Evolutionary conservation across 2,888 invertebrate species (phyloP).

Genomic region (Gonocerus acuteangulatus): DNA sequence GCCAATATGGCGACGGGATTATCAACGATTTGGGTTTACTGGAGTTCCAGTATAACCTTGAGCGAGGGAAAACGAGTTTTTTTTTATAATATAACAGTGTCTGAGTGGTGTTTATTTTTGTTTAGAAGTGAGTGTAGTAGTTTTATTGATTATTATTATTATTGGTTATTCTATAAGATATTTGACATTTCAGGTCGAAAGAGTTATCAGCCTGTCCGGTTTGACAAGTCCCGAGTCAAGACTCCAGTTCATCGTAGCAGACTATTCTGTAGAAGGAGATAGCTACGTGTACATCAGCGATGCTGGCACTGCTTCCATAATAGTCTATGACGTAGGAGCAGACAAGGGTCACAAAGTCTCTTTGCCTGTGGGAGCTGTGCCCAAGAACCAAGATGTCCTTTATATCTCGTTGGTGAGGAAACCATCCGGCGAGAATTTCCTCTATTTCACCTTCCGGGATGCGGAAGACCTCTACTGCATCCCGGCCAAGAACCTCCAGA

Average conservation of each 20-base stretch:
- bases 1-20: no score
- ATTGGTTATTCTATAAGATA: no score
- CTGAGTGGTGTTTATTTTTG: no score
- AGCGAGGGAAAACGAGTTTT: no score
- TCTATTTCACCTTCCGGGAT: constrained; percentile 57
- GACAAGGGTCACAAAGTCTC: constrained; percentile 56
- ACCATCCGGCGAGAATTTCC: constrained; percentile 50
- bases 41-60: no score
- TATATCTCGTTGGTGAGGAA: constrained; percentile 51
- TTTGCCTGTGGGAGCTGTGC: constrained; percentile 45
- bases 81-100: no score
- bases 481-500: constrained; percentile 49
- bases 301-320: constrained; percentile 59
- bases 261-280: constrained; percentile 46
- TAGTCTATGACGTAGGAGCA: constrained; percentile 58
- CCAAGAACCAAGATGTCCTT: constrained; percentile 49
- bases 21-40: no score
- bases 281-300: constrained; percentile 54
- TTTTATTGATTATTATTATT: no score
- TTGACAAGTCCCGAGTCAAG: constrained; percentile 53
- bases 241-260: constrained; percentile 61
- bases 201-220: constrained; percentile 53
- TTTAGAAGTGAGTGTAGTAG: no score
- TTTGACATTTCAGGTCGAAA: constrained; percentile 40
- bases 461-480: constrained; percentile 53